These are phyloP conservation scores for Tethea ocularis DNA, from an alignment of 2,888 invertebrate genomes.

Conservation along the genomic window DNA sequence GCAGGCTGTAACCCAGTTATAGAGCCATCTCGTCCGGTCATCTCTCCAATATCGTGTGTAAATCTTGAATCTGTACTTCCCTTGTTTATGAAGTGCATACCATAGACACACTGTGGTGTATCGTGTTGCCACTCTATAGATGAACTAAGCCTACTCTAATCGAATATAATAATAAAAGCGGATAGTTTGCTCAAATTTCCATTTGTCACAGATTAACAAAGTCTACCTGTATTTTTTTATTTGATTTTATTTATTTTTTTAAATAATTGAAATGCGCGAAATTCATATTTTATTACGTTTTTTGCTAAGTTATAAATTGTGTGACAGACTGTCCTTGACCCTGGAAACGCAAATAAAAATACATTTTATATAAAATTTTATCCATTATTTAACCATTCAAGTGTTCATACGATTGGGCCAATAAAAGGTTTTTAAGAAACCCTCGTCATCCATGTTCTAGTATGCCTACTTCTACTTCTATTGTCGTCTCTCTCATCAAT, in stretches of 20 bases:
- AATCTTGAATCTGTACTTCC: conserved; percentile 24
- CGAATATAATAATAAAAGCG: not conserved
- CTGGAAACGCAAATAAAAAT: too few species aligned
- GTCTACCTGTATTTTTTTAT: too few species aligned
- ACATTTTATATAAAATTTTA: conserved; percentile 14
- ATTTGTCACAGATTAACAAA: too few species aligned
- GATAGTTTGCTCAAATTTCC: too few species aligned
- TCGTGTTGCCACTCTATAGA: not conserved
- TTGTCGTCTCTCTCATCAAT: conserved; percentile 27
- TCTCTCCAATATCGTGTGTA: conserved; percentile 33
- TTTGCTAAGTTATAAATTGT: too few species aligned
- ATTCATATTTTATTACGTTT: too few species aligned
- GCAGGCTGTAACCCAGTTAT: conserved; percentile 40
- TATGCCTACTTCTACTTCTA: conserved; percentile 25
- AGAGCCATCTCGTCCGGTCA: conserved; percentile 35
- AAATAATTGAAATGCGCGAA: too few species aligned
- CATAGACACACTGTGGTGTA: not conserved
- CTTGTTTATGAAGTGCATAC: conserved; percentile 17
- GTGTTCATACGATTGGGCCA: conserved; percentile 18
- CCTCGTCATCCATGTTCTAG: conserved; percentile 25
- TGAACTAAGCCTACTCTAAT: not conserved
- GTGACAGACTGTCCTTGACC: not conserved
- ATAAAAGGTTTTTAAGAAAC: conserved; percentile 24
- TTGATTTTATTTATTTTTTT: too few species aligned
- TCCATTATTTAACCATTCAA: conserved; percentile 16